Percentiles rank a stretch among this genome's conserved stretches.
These are phyloP conservation scores for Rattus rattus DNA, from an alignment of 2,113 vertebrate species.

Conservation along the genomic window DNA sequence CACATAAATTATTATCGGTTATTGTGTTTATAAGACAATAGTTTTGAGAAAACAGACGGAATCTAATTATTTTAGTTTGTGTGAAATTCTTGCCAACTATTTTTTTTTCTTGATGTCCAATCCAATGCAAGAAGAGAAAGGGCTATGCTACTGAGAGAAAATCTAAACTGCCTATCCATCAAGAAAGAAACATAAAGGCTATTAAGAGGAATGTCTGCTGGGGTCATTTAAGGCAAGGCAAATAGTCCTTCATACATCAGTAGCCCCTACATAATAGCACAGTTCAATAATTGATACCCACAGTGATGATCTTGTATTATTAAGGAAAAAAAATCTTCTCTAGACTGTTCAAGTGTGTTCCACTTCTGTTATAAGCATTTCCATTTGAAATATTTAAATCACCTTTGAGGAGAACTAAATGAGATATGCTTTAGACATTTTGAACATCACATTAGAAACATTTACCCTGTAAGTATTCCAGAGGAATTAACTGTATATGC, in stretches of 20 bases:
- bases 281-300: constrained; percentile 69
- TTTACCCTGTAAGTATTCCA: not conserved
- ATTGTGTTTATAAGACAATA: not conserved
- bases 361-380: constrained; percentile 53
- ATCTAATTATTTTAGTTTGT: not conserved
- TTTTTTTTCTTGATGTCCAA: not conserved
- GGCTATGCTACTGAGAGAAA: not conserved
- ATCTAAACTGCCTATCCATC: constrained; percentile 2
- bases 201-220: not conserved
- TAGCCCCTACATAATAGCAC: not conserved
- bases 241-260: constrained; percentile 69
- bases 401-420: not conserved
- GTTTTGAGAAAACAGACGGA: not conserved
- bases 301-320: constrained; percentile 71
- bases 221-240: constrained; percentile 64
- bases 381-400: constrained; percentile 60
- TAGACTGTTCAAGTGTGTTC: constrained; percentile 51
- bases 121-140: constrained; percentile 8
- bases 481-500: not conserved
- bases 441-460: constrained; percentile 31
- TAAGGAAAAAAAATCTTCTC: constrained; percentile 76
- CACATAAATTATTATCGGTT: not conserved
- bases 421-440: constrained; percentile 46
- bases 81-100: not conserved
- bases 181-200: constrained; percentile 49